phyloP scores from a whole-genome alignment of 2,888 invertebrate genomes.

The Pardosa pseudoannulata region DNA sequence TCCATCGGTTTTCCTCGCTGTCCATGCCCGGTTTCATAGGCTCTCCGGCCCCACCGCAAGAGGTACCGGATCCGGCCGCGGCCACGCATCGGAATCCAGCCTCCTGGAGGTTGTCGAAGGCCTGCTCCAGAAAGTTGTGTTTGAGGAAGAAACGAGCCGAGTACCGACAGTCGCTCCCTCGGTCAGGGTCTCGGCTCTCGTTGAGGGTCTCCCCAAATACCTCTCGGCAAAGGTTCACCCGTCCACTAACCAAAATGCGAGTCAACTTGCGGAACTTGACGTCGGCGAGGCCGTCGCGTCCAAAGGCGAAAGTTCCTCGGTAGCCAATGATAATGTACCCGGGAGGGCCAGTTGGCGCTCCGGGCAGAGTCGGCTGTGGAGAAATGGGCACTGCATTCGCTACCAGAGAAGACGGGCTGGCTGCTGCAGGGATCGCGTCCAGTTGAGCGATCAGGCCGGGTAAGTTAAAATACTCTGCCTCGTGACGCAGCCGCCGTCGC shows the following conservation, averaged over 20 bases:
- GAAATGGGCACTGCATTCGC: background rate
- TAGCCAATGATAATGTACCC: constrained; percentile 97
- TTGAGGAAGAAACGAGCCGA: constrained; percentile 99
- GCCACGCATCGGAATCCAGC: constrained; percentile 83
- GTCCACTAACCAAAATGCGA: constrained; percentile 95
- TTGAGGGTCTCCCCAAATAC: constrained; percentile 96
- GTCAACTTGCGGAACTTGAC: constrained; percentile 99
- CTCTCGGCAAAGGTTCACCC: constrained; percentile 94
- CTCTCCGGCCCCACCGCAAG: constrained; percentile 82
- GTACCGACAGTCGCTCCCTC: constrained; percentile 93
- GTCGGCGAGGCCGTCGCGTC: constrained; percentile 97
- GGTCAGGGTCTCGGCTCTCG: constrained; percentile 98
- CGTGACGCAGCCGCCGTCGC: constrained; percentile 79
- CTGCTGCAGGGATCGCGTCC: constrained; percentile 20
- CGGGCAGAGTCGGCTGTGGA: constrained; percentile 20
- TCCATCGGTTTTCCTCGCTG: constrained; percentile 99
- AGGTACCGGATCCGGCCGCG: constrained; percentile 94
- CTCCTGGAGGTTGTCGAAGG: constrained; percentile 80
- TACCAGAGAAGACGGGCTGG: background rate
- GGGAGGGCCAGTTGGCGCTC: constrained; percentile 76
- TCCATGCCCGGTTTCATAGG: constrained; percentile 97
- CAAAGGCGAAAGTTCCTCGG: constrained; percentile 98
- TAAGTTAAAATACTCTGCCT: constrained; percentile 83
- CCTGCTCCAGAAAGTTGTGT: constrained; percentile 96
- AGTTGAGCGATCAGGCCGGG: constrained; percentile 51